Percentiles rank a stretch among this genome's conserved stretches.
These are phyloP conservation scores for Micronisus gabar DNA, from an alignment of 2,113 vertebrate genomes.

Conservation along the genomic window DNA sequence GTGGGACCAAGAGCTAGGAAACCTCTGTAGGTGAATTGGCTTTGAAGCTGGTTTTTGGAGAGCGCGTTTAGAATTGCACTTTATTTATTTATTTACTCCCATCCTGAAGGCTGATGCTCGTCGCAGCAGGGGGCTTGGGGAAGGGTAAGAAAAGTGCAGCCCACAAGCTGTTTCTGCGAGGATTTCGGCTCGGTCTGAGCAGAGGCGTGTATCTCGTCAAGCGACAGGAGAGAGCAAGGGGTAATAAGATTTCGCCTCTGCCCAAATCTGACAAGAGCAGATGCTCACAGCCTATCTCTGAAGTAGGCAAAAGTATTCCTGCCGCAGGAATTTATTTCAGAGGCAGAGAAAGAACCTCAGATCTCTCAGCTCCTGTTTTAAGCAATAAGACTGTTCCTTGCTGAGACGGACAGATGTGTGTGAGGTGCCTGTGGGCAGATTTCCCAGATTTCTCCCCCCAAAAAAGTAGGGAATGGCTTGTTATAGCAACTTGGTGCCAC, in stretches of 20 bases:
- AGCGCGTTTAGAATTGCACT: neutral
- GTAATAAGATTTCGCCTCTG: neutral
- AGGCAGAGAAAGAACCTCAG: neutral
- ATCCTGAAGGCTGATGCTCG: neutral
- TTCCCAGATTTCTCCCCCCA: neutral
- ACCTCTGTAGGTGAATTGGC: neutral
- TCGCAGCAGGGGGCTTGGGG: neutral
- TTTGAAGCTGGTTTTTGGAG: neutral
- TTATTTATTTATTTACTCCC: neutral
- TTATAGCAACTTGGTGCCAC: neutral
- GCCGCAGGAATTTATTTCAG: neutral
- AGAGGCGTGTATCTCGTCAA: neutral
- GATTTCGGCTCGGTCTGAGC: rapidly evolving
- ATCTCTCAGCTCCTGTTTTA: neutral
- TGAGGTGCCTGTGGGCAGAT: neutral
- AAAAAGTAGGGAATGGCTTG: neutral
- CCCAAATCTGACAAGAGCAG: neutral
- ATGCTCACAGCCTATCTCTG: neutral
- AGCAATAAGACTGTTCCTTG: neutral
- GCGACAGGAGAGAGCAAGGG: neutral
- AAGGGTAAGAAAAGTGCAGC: neutral
- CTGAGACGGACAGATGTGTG: neutral
- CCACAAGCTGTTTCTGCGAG: neutral
- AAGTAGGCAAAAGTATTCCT: neutral
- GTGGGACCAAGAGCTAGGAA: neutral